phyloP scores from a whole-genome alignment of 2,888 invertebrate species.

The Diplolepis rosae region DNA sequence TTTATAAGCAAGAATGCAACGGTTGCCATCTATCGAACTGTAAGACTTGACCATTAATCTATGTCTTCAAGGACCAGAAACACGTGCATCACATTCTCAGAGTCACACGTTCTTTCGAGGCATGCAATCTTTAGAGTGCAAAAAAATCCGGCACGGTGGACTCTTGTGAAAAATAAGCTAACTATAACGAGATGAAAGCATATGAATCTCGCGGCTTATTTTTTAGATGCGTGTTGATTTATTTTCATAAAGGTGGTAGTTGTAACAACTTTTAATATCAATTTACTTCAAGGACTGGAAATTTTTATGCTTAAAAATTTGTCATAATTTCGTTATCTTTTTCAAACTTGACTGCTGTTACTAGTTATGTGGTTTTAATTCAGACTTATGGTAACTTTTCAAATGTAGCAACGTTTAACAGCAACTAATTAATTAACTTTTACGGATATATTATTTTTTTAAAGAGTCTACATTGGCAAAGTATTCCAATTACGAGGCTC shows the following conservation, averaged over 20 bases:
- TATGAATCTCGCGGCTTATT: not conserved
- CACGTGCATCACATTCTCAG: conserved; percentile 6
- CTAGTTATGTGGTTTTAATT: too few species aligned
- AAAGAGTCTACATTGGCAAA: conserved; percentile 19
- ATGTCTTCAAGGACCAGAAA: conserved; percentile 48
- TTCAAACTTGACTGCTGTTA: too few species aligned
- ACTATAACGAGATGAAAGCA: not conserved
- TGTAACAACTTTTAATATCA: not conserved
- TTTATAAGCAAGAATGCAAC: conserved; percentile 44
- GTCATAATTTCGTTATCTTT: too few species aligned
- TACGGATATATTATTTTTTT: not conserved
- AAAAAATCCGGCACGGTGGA: not conserved
- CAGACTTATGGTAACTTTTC: too few species aligned
- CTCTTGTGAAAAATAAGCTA: not conserved
- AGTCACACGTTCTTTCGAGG: not conserved
- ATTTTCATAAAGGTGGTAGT: not conserved
- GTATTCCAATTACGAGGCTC: conserved; percentile 29
- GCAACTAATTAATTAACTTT: not conserved
- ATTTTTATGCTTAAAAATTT: too few species aligned
- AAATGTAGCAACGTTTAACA: too few species aligned
- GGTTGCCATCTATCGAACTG: conserved; percentile 43
- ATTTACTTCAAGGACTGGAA: too few species aligned
- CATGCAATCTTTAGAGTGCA: not conserved
- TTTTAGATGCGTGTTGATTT: not conserved
- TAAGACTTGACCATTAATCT: conserved; percentile 60